Base-by-base conservation (phyloP, 2,888 invertebrate genomes). In the Leptopterna dolabrata region DNA sequence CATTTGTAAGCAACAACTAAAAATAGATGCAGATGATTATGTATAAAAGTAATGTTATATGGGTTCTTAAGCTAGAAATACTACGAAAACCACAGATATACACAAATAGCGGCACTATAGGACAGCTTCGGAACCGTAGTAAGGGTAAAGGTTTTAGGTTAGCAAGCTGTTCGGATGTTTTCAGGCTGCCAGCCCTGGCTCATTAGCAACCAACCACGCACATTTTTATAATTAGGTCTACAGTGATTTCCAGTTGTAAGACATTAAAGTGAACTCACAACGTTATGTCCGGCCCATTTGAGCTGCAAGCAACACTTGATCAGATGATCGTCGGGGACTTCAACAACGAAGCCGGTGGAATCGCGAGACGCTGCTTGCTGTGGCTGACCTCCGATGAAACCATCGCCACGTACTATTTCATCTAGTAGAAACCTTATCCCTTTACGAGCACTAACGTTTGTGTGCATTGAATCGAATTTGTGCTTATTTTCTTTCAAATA, bases 241-340 rank as follows among this genome's bases (percentile, higher is more conserved):
- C n/a, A n/a, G n/a, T n/a, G n/a, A n/a, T n/a, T n/a, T n/a, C n/a
- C n/a, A n/a, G n/a, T n/a, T n/a, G n/a, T n/a, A n/a, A n/a, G n/a
- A n/a, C n/a, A n/a, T n/a, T n/a, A n/a, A n/a, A n/a, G n/a, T n/a
- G n/a, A n/a, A n/a, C 88, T 88, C 71, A 88, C 88, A 47, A 88
- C 88, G 45, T 83, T 88, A 19, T 88, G 76, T 9, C 86, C 76
- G n/a, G 71, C 30, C 19, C 45, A 24, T 30, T 87, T 88, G 0
- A 89, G 43, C 41, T 89, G 89, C 24, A 76, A 70, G 30, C 89
- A 88, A 51, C 88, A 89, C 55, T 89, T 89, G 51, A 89, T 87
- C 9, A 89, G 45, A 73, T 89, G 87, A 76, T 89, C 89, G 24
- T 89, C 89, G 19, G 88, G 88, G 2, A 89, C 83, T 76, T 89